Evolutionary conservation across 2,797 vertebrate genomes (phyloP), one percentile per base, ranked within the genome.

Genomic region (Chiloscyllium punctatum): DNA sequence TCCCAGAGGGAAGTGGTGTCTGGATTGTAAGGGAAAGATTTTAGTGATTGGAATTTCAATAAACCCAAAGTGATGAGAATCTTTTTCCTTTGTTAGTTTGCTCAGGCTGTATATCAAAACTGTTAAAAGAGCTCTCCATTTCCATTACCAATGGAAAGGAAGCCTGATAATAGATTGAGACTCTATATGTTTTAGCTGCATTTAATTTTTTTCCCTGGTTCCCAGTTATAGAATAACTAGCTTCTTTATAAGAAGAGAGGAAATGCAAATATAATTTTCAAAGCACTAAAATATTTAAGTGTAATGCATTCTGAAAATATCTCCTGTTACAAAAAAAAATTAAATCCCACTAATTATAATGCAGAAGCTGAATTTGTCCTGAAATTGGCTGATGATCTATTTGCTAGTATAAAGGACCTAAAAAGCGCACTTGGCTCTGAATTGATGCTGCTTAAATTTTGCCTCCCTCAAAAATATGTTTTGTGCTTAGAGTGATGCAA

Each of bases 21-120:
- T 96, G 96, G 95, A 96, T 96, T 95, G 69, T 2, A 72, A 94
- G 95, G 96, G 96, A 82, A 94, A 4, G 77, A 82, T 95, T 8
- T 53, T 95, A 90, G 62, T 1, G 42, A 0, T 0, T 79, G 48
- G 96, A 96, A 96, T 96, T 96, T 95, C 96, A 96, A 96, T 4
- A 0, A 5, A 74, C 23, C 71, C 53, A 51, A 94, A 74, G 71
- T 74, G 48, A 74, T 77, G 48, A 77, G 42, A 94, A 74, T 94
- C 69, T 62, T 8, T 74, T 48, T 72, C 68, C 11, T 72, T 30
- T 72, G 71, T 94, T 74, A 94, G 69, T 72, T 74, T 94, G 48
- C 42, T 23, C 21, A 33, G 88, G 62, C 62, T 91, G 27, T n/a
- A 91, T n/a, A 33, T 91, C 42, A 94, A 74, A 0, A 27, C 42